Conservation (phyloP, 1,140 invertebrate species). For the Drosophila sproati region DNA sequence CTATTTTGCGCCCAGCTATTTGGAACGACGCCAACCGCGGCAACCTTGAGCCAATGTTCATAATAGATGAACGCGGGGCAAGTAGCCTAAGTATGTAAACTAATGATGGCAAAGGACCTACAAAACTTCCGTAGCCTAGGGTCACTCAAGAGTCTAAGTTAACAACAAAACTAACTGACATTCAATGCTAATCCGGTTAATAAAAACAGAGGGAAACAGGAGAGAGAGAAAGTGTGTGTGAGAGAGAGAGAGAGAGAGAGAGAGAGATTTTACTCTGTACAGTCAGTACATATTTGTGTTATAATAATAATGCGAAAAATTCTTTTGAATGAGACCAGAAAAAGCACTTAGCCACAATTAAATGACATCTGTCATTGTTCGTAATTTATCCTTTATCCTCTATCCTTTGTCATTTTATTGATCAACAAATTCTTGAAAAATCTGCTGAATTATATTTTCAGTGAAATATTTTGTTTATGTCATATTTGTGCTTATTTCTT, state of each 20-base stretch:
- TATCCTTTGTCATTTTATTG: neutral
- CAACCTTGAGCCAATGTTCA: neutral
- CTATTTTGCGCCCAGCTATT: conserved; percentile 22
- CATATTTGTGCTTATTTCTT: neutral
- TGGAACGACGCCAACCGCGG: conserved; percentile 3
- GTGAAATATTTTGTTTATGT: neutral
- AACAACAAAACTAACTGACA: conserved; percentile 7
- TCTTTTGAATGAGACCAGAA: conserved; percentile 3
- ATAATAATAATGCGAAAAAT: conserved; percentile 19
- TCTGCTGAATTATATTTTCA: neutral
- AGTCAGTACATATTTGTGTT: conserved; percentile 8
- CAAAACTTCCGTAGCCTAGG: neutral
- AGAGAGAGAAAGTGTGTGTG: too few species aligned
- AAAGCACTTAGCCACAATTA: neutral
- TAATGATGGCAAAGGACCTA: conserved; percentile 18
- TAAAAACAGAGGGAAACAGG: conserved; percentile 1
- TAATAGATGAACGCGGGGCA: neutral
- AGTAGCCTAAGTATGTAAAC: conserved; percentile 7
- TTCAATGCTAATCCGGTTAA: neutral
- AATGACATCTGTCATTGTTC: conserved; percentile 2
- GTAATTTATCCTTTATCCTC: neutral
- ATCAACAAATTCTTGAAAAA: neutral
- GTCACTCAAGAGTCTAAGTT: neutral
- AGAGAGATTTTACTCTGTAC: conserved; percentile 8
- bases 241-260: neutral